Evolutionary conservation across 2,113 vertebrate species (phyloP).

Genomic region (Eidolon helvum): DNA sequence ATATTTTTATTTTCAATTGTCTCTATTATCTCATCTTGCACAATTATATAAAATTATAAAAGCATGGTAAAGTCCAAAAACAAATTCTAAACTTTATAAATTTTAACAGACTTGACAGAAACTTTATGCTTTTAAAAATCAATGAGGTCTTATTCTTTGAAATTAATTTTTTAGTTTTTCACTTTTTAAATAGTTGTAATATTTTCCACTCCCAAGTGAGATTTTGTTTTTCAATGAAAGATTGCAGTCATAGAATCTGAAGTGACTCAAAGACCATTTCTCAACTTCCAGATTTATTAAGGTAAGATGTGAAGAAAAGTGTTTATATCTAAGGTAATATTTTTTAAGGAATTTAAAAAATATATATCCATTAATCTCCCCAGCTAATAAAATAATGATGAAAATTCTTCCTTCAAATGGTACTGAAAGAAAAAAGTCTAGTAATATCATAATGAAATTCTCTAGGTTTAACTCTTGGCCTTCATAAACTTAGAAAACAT

Average conservation of each 20-base stretch:
- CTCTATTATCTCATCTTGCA: neutral
- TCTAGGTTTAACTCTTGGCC: neutral
- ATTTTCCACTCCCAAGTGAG: neutral
- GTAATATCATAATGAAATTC: neutral
- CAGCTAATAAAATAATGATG: neutral
- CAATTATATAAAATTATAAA: neutral
- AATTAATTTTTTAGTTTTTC: neutral
- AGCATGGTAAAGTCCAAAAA: neutral
- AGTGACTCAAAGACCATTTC: neutral
- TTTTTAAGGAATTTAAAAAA: neutral
- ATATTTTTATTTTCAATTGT: neutral
- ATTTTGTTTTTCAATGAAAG: neutral
- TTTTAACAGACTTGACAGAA: neutral
- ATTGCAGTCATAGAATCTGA: neutral
- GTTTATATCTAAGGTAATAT: neutral
- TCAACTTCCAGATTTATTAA: slow-evolving; percentile 15
- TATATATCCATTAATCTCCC: neutral
- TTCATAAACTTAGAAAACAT: neutral
- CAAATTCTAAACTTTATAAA: neutral
- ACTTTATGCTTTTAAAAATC: neutral
- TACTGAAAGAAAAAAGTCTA: neutral
- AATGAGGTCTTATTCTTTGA: neutral
- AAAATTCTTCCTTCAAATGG: neutral
- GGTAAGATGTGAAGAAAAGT: neutral
- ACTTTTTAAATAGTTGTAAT: neutral